Evolutionary conservation across 35 echinoderm and acorn worm species (phyloP), one percentile per base, ranked within the genome.

Genomic region (Chiridota heheva): DNA sequence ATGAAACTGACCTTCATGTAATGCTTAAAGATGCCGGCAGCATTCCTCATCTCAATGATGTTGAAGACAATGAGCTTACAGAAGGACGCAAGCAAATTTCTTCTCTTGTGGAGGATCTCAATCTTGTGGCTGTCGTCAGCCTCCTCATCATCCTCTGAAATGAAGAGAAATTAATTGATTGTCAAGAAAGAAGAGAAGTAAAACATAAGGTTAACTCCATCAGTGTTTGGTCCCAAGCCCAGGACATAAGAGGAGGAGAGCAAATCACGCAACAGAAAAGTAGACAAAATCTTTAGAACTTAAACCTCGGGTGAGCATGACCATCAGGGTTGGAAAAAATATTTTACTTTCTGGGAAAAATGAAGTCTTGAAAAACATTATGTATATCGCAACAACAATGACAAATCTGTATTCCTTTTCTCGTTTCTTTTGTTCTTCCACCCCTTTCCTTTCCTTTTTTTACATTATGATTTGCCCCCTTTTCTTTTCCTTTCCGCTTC

Each of bases 21-120:
- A 82, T 97, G 93, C 63, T 97, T 97, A 58, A 97, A 97, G 88
- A 97, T 91, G 1, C 88, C 88, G 6, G 93, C 82, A 76, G 93
- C 93, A 81, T 91, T 91, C 49, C 76, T 86, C 93, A 97, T 97
- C 72, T 97, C 93, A 44, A 98, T 98, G 60, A 98, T 88, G 68
- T 90, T 98, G 58, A 91, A 91, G 55, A 98, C 89, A n/a, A 98
- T 91, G 47, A 91, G 95, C 77, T 98, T 98, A 56, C 93, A 97
- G 88, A 97, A 97, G 32, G 88, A 78, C 2, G 95, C 95, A 0
- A 98, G 84, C 15, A 98, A 85, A 45, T 98, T 98, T 32, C 95
- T 79, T 40, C 95, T 77, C 81, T 98, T 98, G 69, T 98, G 95
- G 1, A 98, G 89, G 18, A 98, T 86, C 70, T 98, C 95, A 77